These are phyloP conservation scores for Boloria selene DNA, from an alignment of 2,888 invertebrate species.

Conservation along the genomic window DNA sequence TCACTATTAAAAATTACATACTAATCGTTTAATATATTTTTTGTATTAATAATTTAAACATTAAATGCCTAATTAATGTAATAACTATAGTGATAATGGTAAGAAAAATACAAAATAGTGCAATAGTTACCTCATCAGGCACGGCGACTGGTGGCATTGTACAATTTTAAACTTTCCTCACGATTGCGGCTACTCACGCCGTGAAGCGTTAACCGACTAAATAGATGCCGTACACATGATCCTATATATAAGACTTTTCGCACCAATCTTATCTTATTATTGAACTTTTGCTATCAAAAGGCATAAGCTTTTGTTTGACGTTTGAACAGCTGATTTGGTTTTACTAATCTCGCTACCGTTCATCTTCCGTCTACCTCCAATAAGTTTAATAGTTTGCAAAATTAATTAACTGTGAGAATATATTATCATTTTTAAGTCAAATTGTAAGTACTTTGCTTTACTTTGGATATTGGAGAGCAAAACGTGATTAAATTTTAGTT, in stretches of 20 bases:
- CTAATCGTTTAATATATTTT: no score
- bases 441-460: no score
- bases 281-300: constrained; percentile 27
- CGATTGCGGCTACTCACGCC: constrained; percentile 41
- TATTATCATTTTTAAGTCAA: no score
- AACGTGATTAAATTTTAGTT: no score
- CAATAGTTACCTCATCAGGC: constrained; percentile 65
- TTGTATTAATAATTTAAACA: no score
- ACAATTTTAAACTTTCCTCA: constrained; percentile 6
- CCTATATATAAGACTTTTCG: constrained; percentile 60
- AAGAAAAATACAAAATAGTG: not conserved
- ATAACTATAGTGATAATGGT: no score
- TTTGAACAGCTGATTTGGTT: constrained; percentile 15
- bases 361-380: not conserved
- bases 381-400: no score
- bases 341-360: not conserved
- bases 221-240: constrained; percentile 53
- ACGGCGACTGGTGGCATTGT: constrained; percentile 75
- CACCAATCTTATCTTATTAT: constrained; percentile 63
- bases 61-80: no score
- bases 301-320: not conserved
- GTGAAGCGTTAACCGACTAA: constrained; percentile 62
- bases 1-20: no score
- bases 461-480: no score
- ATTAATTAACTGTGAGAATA: no score